A percentile compares a stretch with the other conserved stretches of the same genome.
Evolutionary conservation across 2,113 vertebrate species (phyloP).

Genomic region (Alouatta palliata): DNA sequence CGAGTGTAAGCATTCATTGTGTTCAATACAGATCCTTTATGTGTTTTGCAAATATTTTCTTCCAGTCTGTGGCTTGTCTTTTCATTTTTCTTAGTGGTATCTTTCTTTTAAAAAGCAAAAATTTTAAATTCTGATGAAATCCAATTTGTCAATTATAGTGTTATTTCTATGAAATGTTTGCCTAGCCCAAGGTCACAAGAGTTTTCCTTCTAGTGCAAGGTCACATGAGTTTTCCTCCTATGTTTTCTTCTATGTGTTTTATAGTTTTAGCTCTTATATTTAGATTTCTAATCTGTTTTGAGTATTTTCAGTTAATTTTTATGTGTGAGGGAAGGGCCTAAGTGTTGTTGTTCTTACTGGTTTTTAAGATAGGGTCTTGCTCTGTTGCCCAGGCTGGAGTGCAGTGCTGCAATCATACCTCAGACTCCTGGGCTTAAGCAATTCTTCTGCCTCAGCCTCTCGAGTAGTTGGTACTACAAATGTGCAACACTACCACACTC

Average conservation of each 20-base stretch:
- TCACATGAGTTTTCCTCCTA: not conserved
- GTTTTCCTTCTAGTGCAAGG: not conserved
- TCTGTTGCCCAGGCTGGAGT: too few relatives aligned
- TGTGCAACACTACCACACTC: too few relatives aligned
- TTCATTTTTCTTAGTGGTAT: not conserved
- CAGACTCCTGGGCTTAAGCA: too few relatives aligned
- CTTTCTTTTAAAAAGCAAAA: slow-evolving; percentile 41
- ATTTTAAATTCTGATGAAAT: slow-evolving; percentile 11
- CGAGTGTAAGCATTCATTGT: not conserved
- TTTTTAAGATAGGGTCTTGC: too few relatives aligned
- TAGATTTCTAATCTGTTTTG: not conserved
- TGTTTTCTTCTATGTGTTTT: slow-evolving; percentile 5
- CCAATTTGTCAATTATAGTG: not conserved
- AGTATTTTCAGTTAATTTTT: not conserved
- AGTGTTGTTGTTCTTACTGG: not conserved
- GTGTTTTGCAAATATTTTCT: not conserved
- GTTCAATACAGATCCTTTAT: not conserved
- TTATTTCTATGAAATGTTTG: slow-evolving; percentile 37
- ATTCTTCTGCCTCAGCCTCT: too few relatives aligned
- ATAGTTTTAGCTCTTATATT: slow-evolving; percentile 24
- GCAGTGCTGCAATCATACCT: too few relatives aligned
- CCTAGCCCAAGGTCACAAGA: not conserved
- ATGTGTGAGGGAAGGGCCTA: not conserved
- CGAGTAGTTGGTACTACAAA: too few relatives aligned
- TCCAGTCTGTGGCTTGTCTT: not conserved